Conservation (phyloP, 2,888 invertebrate species). For the Melinaea marsaeus region DNA sequence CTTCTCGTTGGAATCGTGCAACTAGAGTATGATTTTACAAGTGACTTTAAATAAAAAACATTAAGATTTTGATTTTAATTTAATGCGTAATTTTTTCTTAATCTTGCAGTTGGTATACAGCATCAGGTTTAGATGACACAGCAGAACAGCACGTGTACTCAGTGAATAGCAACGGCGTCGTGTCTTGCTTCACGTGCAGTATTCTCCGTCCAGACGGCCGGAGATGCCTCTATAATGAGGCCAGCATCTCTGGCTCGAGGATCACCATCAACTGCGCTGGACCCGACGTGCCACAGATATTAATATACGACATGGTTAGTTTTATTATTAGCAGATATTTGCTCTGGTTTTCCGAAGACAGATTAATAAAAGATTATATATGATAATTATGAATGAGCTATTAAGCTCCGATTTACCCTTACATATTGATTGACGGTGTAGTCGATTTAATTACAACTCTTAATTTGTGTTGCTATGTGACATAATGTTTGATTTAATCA, state of each 20-base stretch:
- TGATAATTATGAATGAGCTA: neutral
- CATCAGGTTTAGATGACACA: conserved; percentile 85
- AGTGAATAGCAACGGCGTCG: conserved; percentile 74
- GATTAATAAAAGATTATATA: neutral
- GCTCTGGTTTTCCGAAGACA: neutral
- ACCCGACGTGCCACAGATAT: conserved; percentile 87
- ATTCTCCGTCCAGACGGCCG: conserved; percentile 71
- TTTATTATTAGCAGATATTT: neutral
- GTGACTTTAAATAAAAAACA: neutral
- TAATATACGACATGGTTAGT: conserved; percentile 79
- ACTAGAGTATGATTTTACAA: neutral
- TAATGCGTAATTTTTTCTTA: neutral
- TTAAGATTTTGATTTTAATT: neutral
- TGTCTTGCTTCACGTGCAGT: conserved; percentile 87
- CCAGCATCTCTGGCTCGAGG: conserved; percentile 80
- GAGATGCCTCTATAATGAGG: conserved; percentile 83
- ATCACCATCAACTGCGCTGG: conserved; percentile 89
- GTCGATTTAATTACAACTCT: no score
- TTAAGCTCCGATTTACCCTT: no score
- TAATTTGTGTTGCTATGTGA: no score
- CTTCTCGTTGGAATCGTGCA: no score
- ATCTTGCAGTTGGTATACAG: conserved; percentile 87
- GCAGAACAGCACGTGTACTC: conserved; percentile 89
- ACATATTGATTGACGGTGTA: no score
- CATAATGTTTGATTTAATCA: no score